Percentiles rank a stretch among this genome's conserved stretches.
Evolutionary conservation across 2,113 vertebrate genomes (phyloP).

Genomic region (Hucho hucho): DNA sequence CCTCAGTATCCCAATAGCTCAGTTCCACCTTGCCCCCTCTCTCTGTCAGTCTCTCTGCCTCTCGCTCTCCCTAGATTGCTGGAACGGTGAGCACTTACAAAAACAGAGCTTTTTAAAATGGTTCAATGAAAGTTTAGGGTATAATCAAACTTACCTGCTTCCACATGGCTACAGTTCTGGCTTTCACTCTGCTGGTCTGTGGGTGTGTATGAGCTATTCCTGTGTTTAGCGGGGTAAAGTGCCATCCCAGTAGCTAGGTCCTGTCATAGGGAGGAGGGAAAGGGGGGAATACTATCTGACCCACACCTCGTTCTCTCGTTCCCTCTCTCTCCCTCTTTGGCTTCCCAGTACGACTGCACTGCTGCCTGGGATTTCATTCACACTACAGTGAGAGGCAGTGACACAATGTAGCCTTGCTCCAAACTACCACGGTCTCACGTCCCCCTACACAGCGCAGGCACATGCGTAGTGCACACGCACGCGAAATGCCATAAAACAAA

Average conservation of each 20-base stretch:
- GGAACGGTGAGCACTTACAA: too few species aligned
- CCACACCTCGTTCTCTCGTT: constrained; percentile 16
- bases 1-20: too few species aligned
- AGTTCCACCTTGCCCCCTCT: too few species aligned
- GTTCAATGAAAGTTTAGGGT: background rate
- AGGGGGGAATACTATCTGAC: background rate
- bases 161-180: background rate
- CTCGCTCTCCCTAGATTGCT: too few species aligned
- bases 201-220: too few species aligned
- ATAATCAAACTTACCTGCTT: constrained; percentile 23
- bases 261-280: constrained; percentile 31
- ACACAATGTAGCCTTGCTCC: background rate
- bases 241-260: background rate
- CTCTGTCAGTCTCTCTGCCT: too few species aligned
- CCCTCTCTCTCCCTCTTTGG: background rate
- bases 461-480: too few species aligned
- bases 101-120: too few species aligned
- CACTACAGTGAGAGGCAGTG: background rate
- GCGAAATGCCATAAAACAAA: too few species aligned
- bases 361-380: background rate
- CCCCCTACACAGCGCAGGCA: background rate
- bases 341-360: too few species aligned
- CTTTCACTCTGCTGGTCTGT: background rate
- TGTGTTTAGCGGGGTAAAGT: too few species aligned
- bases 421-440: background rate